Conservation (phyloP, 92 coral and sea anemone genomes). For the Ricordea florida region DNA sequence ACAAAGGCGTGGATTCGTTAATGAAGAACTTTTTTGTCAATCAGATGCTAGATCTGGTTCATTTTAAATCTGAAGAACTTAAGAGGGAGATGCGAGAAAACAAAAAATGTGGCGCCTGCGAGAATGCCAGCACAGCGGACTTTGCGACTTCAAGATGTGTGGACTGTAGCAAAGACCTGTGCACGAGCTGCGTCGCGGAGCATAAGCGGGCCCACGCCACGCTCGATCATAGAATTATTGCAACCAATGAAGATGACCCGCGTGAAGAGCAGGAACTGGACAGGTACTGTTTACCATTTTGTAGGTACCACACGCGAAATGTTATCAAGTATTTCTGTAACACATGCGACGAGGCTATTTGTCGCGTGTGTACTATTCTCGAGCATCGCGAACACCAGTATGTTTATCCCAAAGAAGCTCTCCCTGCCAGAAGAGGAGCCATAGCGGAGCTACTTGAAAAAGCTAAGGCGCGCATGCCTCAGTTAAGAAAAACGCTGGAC, state of each 20-base stretch:
- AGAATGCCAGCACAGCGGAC: constrained; percentile 74
- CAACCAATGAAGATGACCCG: constrained; percentile 64
- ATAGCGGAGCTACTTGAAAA: constrained; percentile 79
- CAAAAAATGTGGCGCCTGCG: constrained; percentile 79
- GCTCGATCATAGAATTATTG: constrained; percentile 88
- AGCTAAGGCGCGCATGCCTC: constrained; percentile 86
- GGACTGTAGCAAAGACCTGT: constrained; percentile 85
- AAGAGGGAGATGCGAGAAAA: constrained; percentile 68
- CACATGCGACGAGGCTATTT: constrained; percentile 96
- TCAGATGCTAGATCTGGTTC: constrained; percentile 86
- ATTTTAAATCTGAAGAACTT: constrained; percentile 80
- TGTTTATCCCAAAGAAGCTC: constrained; percentile 94
- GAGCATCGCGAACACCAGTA: constrained; percentile 97
- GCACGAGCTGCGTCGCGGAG: constrained; percentile 94
- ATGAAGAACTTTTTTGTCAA: constrained; percentile 87
- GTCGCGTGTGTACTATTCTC: constrained; percentile 95
- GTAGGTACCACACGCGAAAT: constrained; percentile 94
- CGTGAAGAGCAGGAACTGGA: constrained; percentile 79
- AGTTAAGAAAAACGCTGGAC: constrained; percentile 75
- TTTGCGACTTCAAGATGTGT: constrained; percentile 94
- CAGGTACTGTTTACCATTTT: constrained; percentile 87
- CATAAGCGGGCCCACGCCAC: constrained; percentile 97
- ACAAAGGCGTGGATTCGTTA: constrained; percentile 71
- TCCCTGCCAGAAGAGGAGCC: constrained; percentile 84
- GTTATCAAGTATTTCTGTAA: constrained; percentile 97